phyloP scores from a whole-genome alignment of 2,113 vertebrate genomes.

The Crypturellus undulatus region DNA sequence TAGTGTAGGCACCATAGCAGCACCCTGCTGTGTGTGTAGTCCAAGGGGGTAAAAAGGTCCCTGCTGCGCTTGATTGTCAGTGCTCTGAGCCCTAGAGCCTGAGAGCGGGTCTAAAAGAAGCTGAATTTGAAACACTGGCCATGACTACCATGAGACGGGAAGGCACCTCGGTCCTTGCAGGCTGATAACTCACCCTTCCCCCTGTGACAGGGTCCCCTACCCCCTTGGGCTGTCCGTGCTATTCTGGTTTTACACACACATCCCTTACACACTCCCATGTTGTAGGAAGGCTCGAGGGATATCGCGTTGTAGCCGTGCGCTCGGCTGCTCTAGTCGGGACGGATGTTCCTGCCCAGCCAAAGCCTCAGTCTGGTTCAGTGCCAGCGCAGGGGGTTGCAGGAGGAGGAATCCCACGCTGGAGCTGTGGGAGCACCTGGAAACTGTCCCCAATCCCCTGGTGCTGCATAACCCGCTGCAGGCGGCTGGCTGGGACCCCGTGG shows the following conservation, averaged over 20 bases:
- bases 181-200: neutral
- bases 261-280: neutral
- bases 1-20: neutral
- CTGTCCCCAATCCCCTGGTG: neutral
- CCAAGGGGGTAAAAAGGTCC: neutral
- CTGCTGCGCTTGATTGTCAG: neutral
- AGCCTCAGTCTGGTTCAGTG: neutral
- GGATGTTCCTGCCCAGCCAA: neutral
- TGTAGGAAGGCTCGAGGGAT: neutral
- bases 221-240: neutral
- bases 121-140: accelerated
- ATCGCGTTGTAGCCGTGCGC: neutral
- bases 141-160: neutral
- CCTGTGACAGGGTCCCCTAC: neutral
- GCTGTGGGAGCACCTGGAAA: neutral
- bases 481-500: neutral
- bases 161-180: neutral
- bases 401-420: neutral
- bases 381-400: neutral
- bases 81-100: neutral
- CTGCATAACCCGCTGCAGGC: accelerated
- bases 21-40: neutral
- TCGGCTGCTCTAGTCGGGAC: neutral
- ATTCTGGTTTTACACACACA: neutral
- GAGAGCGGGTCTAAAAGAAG: neutral